Percentiles rank a stretch among this genome's conserved stretches.
Evolutionary conservation across 1,140 invertebrate genomes (phyloP).

Genomic region (Rhagoletis zephyria): DNA sequence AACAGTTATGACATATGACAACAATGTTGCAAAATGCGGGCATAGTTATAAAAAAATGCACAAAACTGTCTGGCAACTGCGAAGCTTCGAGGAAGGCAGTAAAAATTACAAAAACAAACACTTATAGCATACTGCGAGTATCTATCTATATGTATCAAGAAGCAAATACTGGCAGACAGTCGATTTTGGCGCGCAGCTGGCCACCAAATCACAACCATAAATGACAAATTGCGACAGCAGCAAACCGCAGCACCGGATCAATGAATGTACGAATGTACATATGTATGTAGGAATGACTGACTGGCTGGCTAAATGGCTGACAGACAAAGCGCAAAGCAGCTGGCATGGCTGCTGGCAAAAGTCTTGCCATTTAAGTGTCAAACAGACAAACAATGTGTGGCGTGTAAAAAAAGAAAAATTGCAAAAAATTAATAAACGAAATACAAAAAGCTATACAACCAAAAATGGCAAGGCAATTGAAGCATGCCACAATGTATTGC

Average conservation of each 20-base stretch:
- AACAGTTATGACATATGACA: conserved; percentile 32
- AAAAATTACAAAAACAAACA: not conserved
- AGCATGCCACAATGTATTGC: conserved; percentile 23
- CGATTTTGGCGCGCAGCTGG: conserved; percentile 28
- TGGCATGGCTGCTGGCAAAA: conserved; percentile 2
- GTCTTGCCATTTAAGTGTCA: conserved; percentile 47
- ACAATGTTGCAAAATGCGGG: not conserved
- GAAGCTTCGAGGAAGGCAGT: not conserved
- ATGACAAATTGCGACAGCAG: conserved; percentile 47
- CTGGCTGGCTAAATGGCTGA: not conserved
- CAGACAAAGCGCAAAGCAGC: not conserved
- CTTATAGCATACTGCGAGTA: not conserved
- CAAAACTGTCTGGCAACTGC: not conserved
- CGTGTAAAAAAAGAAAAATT: not conserved
- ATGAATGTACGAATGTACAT: not conserved
- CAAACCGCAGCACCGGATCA: not conserved
- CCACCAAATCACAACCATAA: conserved; percentile 26
- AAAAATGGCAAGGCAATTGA: conserved; percentile 43
- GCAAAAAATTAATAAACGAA: not conserved
- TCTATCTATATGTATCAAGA: not conserved
- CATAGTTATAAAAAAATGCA: not conserved
- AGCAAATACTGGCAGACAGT: not conserved
- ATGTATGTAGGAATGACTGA: not conserved
- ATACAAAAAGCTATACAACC: not conserved
- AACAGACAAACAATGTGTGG: conserved; percentile 40